These are phyloP conservation scores for Scaptomyza flava DNA, from an alignment of 2,888 invertebrate species.

Conservation along the genomic window DNA sequence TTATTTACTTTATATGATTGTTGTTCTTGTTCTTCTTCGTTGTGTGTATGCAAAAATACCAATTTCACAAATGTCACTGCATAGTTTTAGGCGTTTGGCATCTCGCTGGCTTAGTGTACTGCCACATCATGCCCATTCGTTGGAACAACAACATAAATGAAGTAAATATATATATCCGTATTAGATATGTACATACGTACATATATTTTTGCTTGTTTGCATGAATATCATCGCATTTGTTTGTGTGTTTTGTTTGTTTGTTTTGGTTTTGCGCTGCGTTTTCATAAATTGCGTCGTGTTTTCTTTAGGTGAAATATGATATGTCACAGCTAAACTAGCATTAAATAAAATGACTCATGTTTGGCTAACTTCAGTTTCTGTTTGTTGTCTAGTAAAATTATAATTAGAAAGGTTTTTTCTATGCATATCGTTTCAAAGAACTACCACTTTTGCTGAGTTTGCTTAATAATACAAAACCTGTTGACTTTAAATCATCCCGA, in stretches of 20 bases:
- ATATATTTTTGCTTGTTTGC: slow-evolving; percentile 6
- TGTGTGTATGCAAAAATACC: slow-evolving; percentile 56
- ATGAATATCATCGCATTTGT: slow-evolving; percentile 37
- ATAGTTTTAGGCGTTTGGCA: slow-evolving; percentile 65
- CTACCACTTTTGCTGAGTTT: background rate
- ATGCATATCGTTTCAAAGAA: too few relatives aligned
- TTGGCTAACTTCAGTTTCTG: slow-evolving; percentile 5
- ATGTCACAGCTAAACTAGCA: slow-evolving; percentile 19
- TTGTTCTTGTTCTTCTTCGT: slow-evolving; percentile 24
- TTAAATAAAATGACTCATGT: slow-evolving; percentile 12
- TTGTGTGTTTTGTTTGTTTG: slow-evolving; percentile 20
- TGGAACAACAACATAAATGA: background rate
- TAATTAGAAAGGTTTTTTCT: too few relatives aligned
- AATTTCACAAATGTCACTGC: slow-evolving; percentile 75
- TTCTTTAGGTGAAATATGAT: slow-evolving; percentile 38
- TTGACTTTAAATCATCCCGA: background rate
- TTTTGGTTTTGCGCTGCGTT: slow-evolving; percentile 18
- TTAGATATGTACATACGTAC: background rate
- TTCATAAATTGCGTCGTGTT: slow-evolving; percentile 39
- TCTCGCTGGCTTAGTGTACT: slow-evolving; percentile 35
- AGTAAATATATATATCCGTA: slow-evolving; percentile 11
- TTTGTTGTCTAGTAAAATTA: too few relatives aligned
- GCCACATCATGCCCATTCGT: slow-evolving; percentile 38
- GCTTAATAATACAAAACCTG: background rate
- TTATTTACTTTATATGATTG: slow-evolving; percentile 64